Base-by-base conservation (phyloP, 2,888 invertebrate genomes). In the Oeneis ivallda region DNA sequence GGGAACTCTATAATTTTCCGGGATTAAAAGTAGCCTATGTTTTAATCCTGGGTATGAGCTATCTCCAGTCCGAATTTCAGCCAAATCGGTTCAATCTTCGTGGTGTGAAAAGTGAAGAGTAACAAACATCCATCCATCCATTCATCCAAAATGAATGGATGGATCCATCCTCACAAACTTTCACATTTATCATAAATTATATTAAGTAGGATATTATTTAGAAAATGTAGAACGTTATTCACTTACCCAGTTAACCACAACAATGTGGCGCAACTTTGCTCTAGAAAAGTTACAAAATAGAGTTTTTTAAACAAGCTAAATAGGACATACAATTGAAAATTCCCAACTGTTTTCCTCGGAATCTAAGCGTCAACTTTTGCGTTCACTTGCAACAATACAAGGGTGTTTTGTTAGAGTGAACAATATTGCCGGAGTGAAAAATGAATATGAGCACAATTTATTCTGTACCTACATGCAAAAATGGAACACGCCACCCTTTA, bases 351-450 rank as follows among this genome's bases (percentile, higher is more conserved):
- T 71, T 67, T 62, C 26, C 67, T 61, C 64, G 59, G 67, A 65
- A 64, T 67, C 70, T 68, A 70, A 62, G 63, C 68, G 69, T 68
- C 66, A 71, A 72, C 68, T 71, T 70, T 71, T 62, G 52, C 68
- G 60, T 68, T 64, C 59, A 62, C 63, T 54, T 65, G 43, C 66
- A 65, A 69, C 67, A 66, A 65, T 65, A 68, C 71, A 57, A 57
- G 68, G 61, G 67, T 65, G 73, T 71, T 68, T 71, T 72, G 71
- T 71, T 72, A 63, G 60, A 61, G 56, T 60, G 66, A 69, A 70
- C 68, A 71, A 70, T 70, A 69, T 70, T 71, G 72, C 70, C 56
- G 54, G 58, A 68, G 69, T 68, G 71, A 72, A 71, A 73, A 71
- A 74, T 71, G 71, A 67, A 71, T 69, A 71, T 71, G 68, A 66